A percentile compares a stretch with the other conserved stretches of the same genome.
Evolutionary conservation across 1,140 invertebrate genomes (phyloP).

Genomic region (Ceratina calcarata): DNA sequence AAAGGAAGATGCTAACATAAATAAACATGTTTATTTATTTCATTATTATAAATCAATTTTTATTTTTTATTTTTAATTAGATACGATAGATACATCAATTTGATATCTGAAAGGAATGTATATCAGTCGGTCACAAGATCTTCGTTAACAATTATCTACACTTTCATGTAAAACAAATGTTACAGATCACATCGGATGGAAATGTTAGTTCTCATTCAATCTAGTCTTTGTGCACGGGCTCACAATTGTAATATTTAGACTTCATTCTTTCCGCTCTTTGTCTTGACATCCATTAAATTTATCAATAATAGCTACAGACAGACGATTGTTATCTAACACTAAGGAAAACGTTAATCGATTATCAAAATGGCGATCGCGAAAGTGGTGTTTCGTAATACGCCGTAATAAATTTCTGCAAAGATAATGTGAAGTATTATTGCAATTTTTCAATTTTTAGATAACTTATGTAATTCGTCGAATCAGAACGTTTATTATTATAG

Average conservation of each 20-base stretch:
- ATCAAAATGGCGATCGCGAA: constrained; percentile 18
- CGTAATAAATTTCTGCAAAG: background rate
- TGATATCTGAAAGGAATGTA: background rate
- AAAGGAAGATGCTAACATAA: background rate
- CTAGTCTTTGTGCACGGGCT: background rate
- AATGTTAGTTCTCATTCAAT: background rate
- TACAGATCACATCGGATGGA: background rate
- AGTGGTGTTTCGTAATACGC: constrained; percentile 6
- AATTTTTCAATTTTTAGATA: too few species aligned
- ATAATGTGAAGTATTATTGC: background rate
- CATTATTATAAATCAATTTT: background rate
- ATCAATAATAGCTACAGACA: background rate
- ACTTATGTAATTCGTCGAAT: too few species aligned
- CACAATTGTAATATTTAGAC: constrained; percentile 20
- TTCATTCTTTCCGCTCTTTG: constrained; percentile 42
- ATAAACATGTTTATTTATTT: background rate
- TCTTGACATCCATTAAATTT: constrained; percentile 7
- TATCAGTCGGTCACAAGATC: too few species aligned
- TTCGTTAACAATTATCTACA: background rate
- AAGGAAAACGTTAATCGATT: constrained; percentile 11
- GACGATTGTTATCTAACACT: constrained; percentile 16
- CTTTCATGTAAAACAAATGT: background rate
- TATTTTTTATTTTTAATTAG: too few species aligned
- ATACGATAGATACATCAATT: background rate
- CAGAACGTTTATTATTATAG: too few species aligned